Percentiles rank a stretch among this genome's conserved stretches.
These are phyloP conservation scores for Tamandua tetradactyla DNA, from an alignment of 2,797 vertebrate species.

Conservation along the genomic window DNA sequence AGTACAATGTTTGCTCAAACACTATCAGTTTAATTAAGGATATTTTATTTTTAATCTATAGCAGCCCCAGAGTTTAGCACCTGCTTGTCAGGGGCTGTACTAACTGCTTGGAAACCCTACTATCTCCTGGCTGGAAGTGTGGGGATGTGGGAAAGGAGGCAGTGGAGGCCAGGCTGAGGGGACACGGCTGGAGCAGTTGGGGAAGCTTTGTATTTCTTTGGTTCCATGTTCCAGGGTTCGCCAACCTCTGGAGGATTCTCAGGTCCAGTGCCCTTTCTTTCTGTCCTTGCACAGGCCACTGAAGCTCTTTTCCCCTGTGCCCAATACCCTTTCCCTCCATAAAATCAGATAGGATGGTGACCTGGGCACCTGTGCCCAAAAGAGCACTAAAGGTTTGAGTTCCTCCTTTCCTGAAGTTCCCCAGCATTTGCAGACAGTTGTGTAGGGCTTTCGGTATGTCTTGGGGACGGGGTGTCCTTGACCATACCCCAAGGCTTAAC, in stretches of 20 bases:
- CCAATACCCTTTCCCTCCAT: rapidly evolving
- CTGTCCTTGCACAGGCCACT: not conserved
- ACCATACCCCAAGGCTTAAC: not conserved
- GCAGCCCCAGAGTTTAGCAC: not conserved
- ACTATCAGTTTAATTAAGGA: not conserved
- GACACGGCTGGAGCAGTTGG: no score
- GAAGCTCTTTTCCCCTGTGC: conserved; percentile 73
- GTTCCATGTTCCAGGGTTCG: not conserved
- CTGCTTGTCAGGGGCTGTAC: not conserved
- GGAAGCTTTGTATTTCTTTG: not conserved
- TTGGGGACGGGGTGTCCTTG: no score
- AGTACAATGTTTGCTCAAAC: not conserved
- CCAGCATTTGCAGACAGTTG: no score
- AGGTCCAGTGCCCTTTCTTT: not conserved
- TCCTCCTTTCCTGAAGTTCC: no score
- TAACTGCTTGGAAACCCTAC: not conserved
- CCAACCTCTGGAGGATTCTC: no score
- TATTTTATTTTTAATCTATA: not conserved
- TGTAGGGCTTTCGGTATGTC: conserved; percentile 83
- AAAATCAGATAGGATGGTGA: no score
- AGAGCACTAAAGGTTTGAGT: no score
- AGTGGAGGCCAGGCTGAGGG: not conserved
- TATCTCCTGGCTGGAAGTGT: not conserved
- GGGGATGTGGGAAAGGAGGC: not conserved
- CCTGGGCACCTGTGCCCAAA: not conserved